Base-by-base conservation (phyloP, 2,888 invertebrate species). In the Coenonympha glycerion region DNA sequence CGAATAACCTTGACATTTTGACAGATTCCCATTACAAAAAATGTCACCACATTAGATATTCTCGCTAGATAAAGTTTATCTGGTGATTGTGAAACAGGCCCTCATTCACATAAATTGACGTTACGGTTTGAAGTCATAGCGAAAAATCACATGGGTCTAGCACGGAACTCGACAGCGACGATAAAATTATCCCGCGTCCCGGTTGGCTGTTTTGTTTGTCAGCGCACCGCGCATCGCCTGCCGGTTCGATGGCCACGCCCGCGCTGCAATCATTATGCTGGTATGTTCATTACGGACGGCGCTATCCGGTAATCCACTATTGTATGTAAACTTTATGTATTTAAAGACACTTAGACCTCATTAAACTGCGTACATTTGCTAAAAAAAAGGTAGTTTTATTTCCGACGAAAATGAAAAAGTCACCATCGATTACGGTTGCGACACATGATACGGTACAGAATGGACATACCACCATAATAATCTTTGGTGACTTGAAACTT, bases 281-380 rank as follows among this genome's bases (percentile, higher is more conserved):
- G 86, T 85, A 86, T 86, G 85, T 85, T 79, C 84, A 82, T 78
- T 73, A 63, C 68, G 67, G 62, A 60, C 53, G 56, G 53, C 50
- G 57, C 55, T 50, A 60, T 5, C 60, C 61, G 60, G 61, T 55
- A n/a, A n/a, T n/a, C 61, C 57, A 60, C 57, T 63, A 64, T 65
- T 69, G 64, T 73, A 72, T 76, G 68, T 71, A 39, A 66, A 63
- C 56, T 66, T 60, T 39, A 68, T 82, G 79, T 84, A 79, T 75
- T n/a, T 73, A 69, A 72, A 75, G 66, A 75, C 72, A 75, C 69
- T 73, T 82, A 76, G 73, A 81, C 76, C 71, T 79, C 76, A 84
- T 86, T 86, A 85, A 86, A 83, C 71, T 64, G 72, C 79, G 74
- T 84, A 74, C 74, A 73, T 78, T 79, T 77, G 75, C 72, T 76